Conservation (phyloP, 2,888 invertebrate genomes). For the Orchesellides sinensis region DNA sequence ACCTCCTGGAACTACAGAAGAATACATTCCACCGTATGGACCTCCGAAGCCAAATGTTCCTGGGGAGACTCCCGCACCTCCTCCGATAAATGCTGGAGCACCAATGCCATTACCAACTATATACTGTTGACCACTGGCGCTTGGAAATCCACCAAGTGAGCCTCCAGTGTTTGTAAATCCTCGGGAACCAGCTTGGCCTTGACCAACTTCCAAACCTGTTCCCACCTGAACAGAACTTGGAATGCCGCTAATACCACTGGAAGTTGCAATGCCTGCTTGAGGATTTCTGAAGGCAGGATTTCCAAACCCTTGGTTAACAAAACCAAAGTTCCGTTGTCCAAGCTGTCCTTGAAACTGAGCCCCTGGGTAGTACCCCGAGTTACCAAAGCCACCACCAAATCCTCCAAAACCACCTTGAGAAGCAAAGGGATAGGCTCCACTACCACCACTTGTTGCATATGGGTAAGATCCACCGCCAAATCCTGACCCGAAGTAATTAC, state of each 20-base stretch:
- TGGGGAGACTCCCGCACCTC: not conserved
- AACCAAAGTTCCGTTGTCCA: constrained; percentile 57
- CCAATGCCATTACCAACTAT: constrained; percentile 60
- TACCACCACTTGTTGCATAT: constrained; percentile 18
- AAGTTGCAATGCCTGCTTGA: constrained; percentile 12
- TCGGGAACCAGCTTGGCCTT: constrained; percentile 30
- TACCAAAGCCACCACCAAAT: constrained; percentile 35
- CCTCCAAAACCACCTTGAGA: constrained; percentile 18
- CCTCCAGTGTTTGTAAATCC: constrained; percentile 23
- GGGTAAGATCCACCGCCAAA: constrained; percentile 29
- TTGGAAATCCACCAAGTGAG: constrained; percentile 38
- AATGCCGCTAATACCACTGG: constrained; percentile 13
- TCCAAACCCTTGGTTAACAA: constrained; percentile 66
- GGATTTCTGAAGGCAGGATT: constrained; percentile 58
- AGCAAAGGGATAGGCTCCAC: constrained; percentile 29
- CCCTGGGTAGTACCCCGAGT: constrained; percentile 34
- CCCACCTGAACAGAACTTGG: constrained; percentile 48
- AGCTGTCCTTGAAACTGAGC: constrained; percentile 43
- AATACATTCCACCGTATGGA: constrained; percentile 22
- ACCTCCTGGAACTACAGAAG: constrained; percentile 52
- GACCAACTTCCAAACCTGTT: constrained; percentile 51
- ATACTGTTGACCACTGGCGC: constrained; percentile 51
- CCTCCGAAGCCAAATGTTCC: constrained; percentile 18
- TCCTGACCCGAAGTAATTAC: constrained; percentile 22
- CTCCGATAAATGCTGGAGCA: constrained; percentile 44